Evolutionary conservation across 2,113 vertebrate genomes (phyloP), one percentile per base, ranked within the genome.

Genomic region (Hypomesus transpacificus): DNA sequence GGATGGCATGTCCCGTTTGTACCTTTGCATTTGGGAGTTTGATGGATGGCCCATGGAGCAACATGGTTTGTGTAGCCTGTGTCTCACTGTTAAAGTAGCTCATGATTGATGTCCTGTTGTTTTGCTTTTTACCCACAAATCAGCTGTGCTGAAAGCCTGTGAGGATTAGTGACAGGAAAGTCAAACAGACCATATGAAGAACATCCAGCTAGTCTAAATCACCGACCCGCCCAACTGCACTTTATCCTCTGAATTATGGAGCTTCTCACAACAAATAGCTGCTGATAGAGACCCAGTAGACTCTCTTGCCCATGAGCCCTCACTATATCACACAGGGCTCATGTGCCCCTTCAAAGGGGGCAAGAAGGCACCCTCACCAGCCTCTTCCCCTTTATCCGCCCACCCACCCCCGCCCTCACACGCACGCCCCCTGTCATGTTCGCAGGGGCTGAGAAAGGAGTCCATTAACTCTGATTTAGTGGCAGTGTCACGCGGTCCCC

Each of bases 391-490:
- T 46, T 46, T 46, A 46, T 77, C 74, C 14, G 24, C 73, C 81
- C 70, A 78, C 82, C 58, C 64, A 22, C 73, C 34, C 39, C 50
- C 56, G 66, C 67, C 21, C 66, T 62, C 56, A 61, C 52, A 53
- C 81, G 28, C 85, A 89, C 87, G 80, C 86, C 83, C 84, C 86
- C 87, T 89, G 87, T 88, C 89, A 87, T 88, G 88, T 87, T 84
- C 71, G 65, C 71, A 68, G 66, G 88, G 77, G 82, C 84, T 89
- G 88, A 89, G 85, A 90, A 91, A 91, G 76, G 78, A 91, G 89
- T 91, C 91, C 89, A 91, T 92, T 92, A 91, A 90, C 87, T 90
- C 82, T 90, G 88, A 90, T 91, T 91, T 92, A 91, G 87, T 82
- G 86, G 82, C 88, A 80, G 85, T 89, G 88, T 90, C 88, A 90